These are phyloP conservation scores for Caranx ignobilis DNA, from an alignment of 2,113 vertebrate species.

Conservation along the genomic window DNA sequence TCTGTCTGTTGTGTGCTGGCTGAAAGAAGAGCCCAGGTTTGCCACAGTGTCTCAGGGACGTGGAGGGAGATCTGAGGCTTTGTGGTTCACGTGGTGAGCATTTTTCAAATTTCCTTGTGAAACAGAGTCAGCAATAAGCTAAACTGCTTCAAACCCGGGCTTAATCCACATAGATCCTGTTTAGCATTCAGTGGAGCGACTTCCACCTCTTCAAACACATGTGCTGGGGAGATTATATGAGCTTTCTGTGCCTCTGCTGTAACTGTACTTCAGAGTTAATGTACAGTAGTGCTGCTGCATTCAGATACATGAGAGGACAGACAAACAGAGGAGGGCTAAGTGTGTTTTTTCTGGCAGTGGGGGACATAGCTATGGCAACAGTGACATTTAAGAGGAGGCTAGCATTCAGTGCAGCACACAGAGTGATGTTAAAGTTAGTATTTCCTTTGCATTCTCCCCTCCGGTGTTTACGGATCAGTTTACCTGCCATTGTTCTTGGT, in stretches of 20 bases:
- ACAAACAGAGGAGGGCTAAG: constrained; percentile 16
- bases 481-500: constrained; percentile 54
- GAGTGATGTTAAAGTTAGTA: constrained; percentile 13
- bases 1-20: constrained; percentile 29
- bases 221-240: constrained; percentile 68
- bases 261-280: constrained; percentile 47
- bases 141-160: constrained; percentile 71
- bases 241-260: constrained; percentile 60
- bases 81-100: constrained; percentile 28
- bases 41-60: not conserved
- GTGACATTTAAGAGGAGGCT: constrained; percentile 38
- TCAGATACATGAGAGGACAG: constrained; percentile 11
- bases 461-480: not conserved
- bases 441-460: constrained; percentile 46
- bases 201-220: constrained; percentile 79
- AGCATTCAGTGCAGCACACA: not conserved
- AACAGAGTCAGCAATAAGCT: constrained; percentile 75
- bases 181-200: constrained; percentile 77
- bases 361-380: constrained; percentile 24
- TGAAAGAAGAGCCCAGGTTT: not conserved
- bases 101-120: constrained; percentile 56
- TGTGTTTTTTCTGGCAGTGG: constrained; percentile 17
- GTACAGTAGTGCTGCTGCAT: constrained; percentile 30
- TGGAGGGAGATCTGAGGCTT: constrained; percentile 25
- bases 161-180: constrained; percentile 84